Percentiles rank a stretch among this genome's conserved stretches.
phyloP scores from a whole-genome alignment of 2,113 vertebrate genomes.

The Clarias gariepinus region DNA sequence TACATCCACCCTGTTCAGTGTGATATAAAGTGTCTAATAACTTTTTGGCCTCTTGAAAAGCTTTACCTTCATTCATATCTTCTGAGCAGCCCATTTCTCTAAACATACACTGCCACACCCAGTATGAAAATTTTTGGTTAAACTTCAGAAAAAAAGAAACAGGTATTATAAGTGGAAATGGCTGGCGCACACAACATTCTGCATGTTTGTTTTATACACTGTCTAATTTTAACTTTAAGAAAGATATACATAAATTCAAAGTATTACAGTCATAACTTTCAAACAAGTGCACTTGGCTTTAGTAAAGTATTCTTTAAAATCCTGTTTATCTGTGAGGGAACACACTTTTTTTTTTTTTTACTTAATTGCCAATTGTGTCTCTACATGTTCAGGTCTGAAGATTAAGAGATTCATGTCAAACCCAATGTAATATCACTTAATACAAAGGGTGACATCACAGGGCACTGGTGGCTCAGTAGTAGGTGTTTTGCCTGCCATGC shows the following conservation, averaged over 20 bases:
- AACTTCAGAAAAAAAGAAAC: neutral
- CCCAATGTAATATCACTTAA: no score
- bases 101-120: neutral
- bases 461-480: no score
- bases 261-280: neutral
- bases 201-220: neutral
- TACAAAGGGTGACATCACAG: no score
- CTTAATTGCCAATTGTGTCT: neutral
- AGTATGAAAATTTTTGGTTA: neutral
- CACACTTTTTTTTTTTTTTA: neutral
- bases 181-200: neutral
- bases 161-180: neutral
- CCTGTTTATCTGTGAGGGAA: neutral
- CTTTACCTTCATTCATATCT: neutral
- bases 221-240: neutral
- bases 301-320: neutral
- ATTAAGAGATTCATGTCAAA: neutral
- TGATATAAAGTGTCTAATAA: neutral
- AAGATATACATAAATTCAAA: neutral
- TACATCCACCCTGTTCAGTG: neutral
- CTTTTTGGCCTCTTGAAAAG: neutral
- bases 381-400: neutral
- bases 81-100: neutral
- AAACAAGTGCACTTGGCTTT: neutral
- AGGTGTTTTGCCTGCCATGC: no score